phyloP scores from a whole-genome alignment of 2,888 invertebrate genomes.

The Cenopis cana region DNA sequence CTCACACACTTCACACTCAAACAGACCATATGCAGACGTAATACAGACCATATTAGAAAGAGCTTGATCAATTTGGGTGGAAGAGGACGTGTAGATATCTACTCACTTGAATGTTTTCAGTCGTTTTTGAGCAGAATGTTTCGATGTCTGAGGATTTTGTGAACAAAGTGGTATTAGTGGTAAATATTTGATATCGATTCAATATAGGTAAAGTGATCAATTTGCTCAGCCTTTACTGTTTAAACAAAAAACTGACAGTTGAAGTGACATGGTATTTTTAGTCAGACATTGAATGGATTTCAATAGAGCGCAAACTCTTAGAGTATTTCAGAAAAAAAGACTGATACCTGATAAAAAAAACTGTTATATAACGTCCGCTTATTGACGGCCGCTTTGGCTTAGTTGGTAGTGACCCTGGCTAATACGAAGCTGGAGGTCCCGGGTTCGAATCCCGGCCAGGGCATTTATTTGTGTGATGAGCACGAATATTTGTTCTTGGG shows the following conservation, averaged over 20 bases:
- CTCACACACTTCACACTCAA: not conserved
- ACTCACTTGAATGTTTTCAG: slow-evolving; percentile 19
- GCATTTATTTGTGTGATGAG: no score
- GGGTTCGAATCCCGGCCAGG: no score
- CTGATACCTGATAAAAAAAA: no score
- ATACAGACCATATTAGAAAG: slow-evolving; percentile 9
- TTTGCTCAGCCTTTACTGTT: not conserved
- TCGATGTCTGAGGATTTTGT: slow-evolving; percentile 15
- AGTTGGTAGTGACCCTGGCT: no score
- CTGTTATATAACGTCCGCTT: no score
- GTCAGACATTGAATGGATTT: not conserved
- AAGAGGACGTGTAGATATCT: slow-evolving; percentile 11
- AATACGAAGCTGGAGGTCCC: no score
- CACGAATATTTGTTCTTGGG: no score
- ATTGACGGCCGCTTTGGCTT: no score
- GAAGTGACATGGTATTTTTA: not conserved
- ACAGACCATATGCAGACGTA: slow-evolving; percentile 5
- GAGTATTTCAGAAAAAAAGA: no score
- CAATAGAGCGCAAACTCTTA: not conserved
- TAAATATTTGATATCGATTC: slow-evolving; percentile 6
- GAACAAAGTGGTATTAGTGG: slow-evolving; percentile 3
- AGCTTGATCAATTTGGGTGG: slow-evolving; percentile 10
- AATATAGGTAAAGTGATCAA: slow-evolving; percentile 8
- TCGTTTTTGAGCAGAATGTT: slow-evolving; percentile 29
- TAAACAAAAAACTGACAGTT: no score